A percentile compares a stretch with the other conserved stretches of the same genome.
phyloP scores from a whole-genome alignment of 2,888 invertebrate genomes.

The Nomada ferruginata region DNA sequence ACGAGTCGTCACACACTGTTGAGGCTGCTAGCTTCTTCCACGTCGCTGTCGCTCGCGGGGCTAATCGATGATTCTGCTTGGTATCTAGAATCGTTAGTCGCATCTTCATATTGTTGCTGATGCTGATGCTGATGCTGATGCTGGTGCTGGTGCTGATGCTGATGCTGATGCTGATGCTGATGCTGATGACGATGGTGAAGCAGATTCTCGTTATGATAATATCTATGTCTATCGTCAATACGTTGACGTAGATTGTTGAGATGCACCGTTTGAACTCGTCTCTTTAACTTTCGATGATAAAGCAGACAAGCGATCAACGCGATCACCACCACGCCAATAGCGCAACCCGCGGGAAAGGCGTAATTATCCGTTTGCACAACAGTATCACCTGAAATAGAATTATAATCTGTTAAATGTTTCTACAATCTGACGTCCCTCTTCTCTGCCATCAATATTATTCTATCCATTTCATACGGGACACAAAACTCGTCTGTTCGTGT shows the following conservation, averaged over 20 bases:
- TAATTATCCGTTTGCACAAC: slow-evolving; percentile 87
- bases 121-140: slow-evolving; percentile 33
- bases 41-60: slow-evolving; percentile 77
- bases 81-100: slow-evolving; percentile 63
- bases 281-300: slow-evolving; percentile 85
- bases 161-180: slow-evolving; percentile 57
- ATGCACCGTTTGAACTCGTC: slow-evolving; percentile 76
- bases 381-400: slow-evolving; percentile 83
- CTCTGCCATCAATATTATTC: background rate
- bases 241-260: slow-evolving; percentile 78
- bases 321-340: slow-evolving; percentile 84
- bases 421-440: background rate
- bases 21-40: slow-evolving; percentile 76
- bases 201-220: slow-evolving; percentile 76
- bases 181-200: slow-evolving; percentile 57
- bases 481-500: background rate
- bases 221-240: slow-evolving; percentile 77
- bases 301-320: slow-evolving; percentile 85
- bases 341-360: slow-evolving; percentile 85
- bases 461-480: background rate
- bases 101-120: slow-evolving; percentile 60
- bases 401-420: slow-evolving; percentile 15
- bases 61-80: slow-evolving; percentile 73
- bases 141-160: slow-evolving; percentile 51
- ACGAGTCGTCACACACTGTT: slow-evolving; percentile 77